These are phyloP conservation scores for Lepilemur septentrionalis DNA, from an alignment of 2,797 vertebrate species.

Conservation along the genomic window DNA sequence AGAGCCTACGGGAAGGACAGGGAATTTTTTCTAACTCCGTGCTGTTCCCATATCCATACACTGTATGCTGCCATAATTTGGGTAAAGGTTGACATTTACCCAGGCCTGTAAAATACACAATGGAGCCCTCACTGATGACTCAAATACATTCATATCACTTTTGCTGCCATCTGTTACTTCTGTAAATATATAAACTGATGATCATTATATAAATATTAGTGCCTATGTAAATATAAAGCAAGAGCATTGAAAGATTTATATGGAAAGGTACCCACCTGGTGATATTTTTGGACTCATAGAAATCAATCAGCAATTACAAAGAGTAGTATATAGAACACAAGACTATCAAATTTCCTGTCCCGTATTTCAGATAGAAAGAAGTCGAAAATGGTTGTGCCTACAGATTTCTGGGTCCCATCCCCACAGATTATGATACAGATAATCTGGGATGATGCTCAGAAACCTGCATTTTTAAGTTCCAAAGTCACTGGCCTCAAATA, in stretches of 20 bases:
- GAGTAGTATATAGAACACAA: background rate
- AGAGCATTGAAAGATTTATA: background rate
- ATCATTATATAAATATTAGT: constrained; percentile 62
- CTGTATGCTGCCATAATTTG: background rate
- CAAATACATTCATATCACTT: background rate
- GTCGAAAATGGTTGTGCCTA: background rate
- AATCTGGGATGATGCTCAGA: background rate
- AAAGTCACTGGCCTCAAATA: background rate
- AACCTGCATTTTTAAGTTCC: background rate
- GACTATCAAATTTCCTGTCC: background rate
- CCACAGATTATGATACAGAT: background rate
- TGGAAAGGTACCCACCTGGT: constrained; percentile 45
- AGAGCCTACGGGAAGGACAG: constrained; percentile 54
- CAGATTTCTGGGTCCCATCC: background rate
- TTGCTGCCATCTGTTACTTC: constrained; percentile 58
- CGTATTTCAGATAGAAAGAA: background rate
- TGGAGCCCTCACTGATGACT: background rate
- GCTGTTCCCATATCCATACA: background rate
- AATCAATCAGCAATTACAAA: constrained; percentile 42
- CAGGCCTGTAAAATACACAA: constrained; percentile 53
- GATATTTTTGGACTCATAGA: background rate
- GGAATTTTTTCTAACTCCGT: constrained; percentile 12
- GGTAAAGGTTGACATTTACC: constrained; percentile 53
- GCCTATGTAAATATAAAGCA: background rate
- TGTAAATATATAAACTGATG: constrained; percentile 45